Percentiles rank a stretch among this genome's conserved stretches.
These are phyloP conservation scores for Cephus pygmeus DNA, from an alignment of 2,888 invertebrate genomes.

Conservation along the genomic window DNA sequence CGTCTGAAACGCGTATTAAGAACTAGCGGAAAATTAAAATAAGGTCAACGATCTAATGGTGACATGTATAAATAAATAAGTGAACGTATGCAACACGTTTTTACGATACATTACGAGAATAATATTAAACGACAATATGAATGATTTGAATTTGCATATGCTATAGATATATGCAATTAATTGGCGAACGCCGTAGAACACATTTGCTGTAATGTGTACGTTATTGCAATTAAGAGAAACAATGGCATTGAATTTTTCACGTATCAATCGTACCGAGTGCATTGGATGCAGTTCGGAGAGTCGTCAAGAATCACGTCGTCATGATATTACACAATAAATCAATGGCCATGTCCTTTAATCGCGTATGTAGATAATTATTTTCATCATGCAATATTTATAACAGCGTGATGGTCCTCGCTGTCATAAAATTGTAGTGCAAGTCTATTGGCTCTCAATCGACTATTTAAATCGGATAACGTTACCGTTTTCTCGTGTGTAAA, in stretches of 20 bases:
- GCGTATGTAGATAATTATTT: neutral
- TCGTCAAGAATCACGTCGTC: neutral
- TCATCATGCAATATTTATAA: neutral
- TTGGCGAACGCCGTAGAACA: neutral
- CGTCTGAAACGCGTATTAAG: neutral
- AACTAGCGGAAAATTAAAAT: neutral
- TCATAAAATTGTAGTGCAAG: neutral
- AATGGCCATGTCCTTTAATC: neutral
- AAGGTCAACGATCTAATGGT: neutral
- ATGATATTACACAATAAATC: neutral
- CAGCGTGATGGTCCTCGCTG: neutral
- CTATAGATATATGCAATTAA: neutral
- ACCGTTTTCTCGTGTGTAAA: neutral
- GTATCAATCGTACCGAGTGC: neutral
- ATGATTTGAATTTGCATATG: neutral
- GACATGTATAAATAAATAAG: neutral
- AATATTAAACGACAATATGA: neutral
- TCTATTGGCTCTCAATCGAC: neutral
- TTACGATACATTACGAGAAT: neutral
- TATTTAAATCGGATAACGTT: neutral
- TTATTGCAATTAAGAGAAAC: neutral
- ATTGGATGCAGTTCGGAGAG: neutral
- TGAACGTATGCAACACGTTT: neutral
- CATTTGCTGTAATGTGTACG: neutral
- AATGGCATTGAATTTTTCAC: neutral